phyloP scores from a whole-genome alignment of 2,888 invertebrate species.

The Gandaritis pyraliata region DNA sequence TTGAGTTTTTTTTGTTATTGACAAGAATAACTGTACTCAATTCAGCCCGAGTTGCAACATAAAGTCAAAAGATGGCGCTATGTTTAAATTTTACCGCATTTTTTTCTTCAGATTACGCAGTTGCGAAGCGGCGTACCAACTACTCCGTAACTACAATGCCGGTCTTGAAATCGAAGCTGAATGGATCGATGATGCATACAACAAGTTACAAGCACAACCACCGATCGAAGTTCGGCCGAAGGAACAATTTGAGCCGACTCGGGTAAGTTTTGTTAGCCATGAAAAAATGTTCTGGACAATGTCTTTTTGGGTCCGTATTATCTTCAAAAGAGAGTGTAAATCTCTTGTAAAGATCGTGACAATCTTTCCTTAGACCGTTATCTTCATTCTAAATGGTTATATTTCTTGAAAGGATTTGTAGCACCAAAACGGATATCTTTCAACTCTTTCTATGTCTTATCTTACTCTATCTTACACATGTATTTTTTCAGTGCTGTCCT shows the following conservation, averaged over 20 bases:
- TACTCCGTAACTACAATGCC: conserved; percentile 95
- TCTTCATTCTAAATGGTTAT: no score
- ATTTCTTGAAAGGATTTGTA: no score
- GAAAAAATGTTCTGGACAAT: no score
- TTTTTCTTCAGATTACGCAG: conserved; percentile 88
- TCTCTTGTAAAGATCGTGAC: no score
- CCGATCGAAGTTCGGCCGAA: conserved; percentile 88
- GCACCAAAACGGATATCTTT: no score
- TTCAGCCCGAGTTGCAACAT: no score
- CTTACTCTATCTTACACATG: neutral
- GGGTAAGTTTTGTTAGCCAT: conserved; percentile 89
- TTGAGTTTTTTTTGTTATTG: no score
- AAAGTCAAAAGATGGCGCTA: no score
- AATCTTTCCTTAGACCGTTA: no score
- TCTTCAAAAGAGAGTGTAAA: no score
- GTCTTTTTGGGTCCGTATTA: no score
- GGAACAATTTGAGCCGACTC: conserved; percentile 91
- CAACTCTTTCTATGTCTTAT: neutral
- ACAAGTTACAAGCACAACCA: conserved; percentile 90
- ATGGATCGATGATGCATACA: conserved; percentile 94
- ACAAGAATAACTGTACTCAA: no score
- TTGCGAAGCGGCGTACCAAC: conserved; percentile 95
- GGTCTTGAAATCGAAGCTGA: conserved; percentile 94
- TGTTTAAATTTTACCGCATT: neutral
- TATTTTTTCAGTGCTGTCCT: conserved; percentile 14